phyloP scores from a whole-genome alignment of 2,113 vertebrate species.

The Lophius piscatorius region DNA sequence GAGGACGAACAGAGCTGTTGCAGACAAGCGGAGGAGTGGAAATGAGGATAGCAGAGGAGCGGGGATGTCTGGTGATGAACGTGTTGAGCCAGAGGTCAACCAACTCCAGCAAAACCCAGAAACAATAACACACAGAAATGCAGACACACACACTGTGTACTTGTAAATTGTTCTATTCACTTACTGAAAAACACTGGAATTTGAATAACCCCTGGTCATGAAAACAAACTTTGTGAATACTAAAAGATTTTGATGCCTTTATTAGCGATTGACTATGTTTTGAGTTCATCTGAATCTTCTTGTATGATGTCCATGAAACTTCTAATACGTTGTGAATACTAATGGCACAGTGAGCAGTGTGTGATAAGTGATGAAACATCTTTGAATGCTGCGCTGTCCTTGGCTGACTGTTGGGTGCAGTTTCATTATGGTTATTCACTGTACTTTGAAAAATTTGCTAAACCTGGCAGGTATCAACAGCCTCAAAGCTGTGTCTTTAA shows the following conservation, averaged over 20 bases:
- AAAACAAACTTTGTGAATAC: constrained; percentile 68
- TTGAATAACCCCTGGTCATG: constrained; percentile 62
- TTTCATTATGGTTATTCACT: constrained; percentile 60
- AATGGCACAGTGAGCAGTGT: constrained; percentile 62
- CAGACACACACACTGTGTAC: constrained; percentile 41
- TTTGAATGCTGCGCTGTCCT: constrained; percentile 69
- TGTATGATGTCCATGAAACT: constrained; percentile 70
- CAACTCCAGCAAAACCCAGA: constrained; percentile 55
- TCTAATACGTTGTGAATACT: constrained; percentile 70
- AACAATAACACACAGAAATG: constrained; percentile 56
- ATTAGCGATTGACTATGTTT: constrained; percentile 59
- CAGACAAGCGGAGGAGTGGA: constrained; percentile 71
- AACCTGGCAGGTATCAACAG: constrained; percentile 71
- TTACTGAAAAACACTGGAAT: constrained; percentile 49
- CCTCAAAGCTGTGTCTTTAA: constrained; percentile 66
- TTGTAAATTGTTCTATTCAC: constrained; percentile 55
- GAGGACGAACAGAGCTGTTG: constrained; percentile 59
- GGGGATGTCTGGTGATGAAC: constrained; percentile 65
- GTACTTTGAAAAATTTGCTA: constrained; percentile 71
- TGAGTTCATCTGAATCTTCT: constrained; percentile 58
- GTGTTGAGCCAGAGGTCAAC: constrained; percentile 71
- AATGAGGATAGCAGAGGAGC: constrained; percentile 66
- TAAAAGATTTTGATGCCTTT: constrained; percentile 66
- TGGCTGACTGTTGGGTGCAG: constrained; percentile 60
- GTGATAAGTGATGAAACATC: constrained; percentile 63